Evolutionary conservation across 2,797 vertebrate species (phyloP), one percentile per base, ranked within the genome.

Genomic region (Myoxocephalus aenaeus): DNA sequence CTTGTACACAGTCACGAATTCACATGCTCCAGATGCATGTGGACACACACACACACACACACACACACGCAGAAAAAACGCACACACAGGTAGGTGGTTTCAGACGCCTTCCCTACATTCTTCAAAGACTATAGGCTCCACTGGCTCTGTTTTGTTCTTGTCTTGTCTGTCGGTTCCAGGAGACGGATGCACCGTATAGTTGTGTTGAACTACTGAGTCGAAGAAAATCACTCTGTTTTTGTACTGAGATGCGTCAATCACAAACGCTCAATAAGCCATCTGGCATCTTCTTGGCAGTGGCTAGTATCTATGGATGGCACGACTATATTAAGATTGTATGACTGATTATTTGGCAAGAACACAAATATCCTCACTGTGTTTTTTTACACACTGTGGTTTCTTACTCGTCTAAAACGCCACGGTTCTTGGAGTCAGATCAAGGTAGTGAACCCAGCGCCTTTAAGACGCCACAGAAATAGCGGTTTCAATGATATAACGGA

Each of bases 191-290:
- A 77, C 82, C 82, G 75, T 81, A 77, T 44, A 70, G 63, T 84
- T 83, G 70, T 84, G 83, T 64, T 85, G 59, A 89, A 82, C 71
- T 70, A 87, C 69, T 84, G 79, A 87, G 81, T 76, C 50, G 83
- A 68, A 79, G 65, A 84, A 81, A 86, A 82, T 73, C 76, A 66
- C 74, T 82, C 76, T 81, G 76, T 86, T 88, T 78, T 77, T 79
- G 54, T 59, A 38, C 78, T 66, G 68, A 70, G 65, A 84, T 59
- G 68, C 58, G 75, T 88, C 92, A 87, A 78, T 91, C 90, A 88
- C 67, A 67, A 42, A 79, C 56, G 76, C 68, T 87, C 78, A 81
- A 78, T 85, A 73, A 83, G 85, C 81, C 83, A 90, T 86, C 86
- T 91, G 86, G 79, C 70, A 72, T 80, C 72, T 63, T 76, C 65